Base-by-base conservation (phyloP, 2,797 vertebrate species). In the Squalus acanthias region DNA sequence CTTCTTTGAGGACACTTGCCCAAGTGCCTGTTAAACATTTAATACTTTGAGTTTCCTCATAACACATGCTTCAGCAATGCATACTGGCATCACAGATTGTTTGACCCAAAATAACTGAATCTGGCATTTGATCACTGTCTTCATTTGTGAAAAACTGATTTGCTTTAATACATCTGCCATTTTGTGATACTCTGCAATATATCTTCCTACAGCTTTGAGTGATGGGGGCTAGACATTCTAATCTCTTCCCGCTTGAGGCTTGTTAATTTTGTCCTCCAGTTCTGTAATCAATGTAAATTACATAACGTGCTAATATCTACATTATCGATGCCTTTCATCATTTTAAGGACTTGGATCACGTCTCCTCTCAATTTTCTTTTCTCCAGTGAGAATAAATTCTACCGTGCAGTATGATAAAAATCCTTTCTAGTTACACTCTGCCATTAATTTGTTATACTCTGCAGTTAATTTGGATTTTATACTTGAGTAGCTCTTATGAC, bases 201-300 rank as follows among this genome's bases (percentile, higher is more conserved):
- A 93, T 46, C 67, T 24, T 46, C 5, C 5, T 67, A 2, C 6
- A 39, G 15, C 89, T 91, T 63, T 92, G 60, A 92, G 33, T 65
- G 7, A 39, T 69, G n/a, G n/a, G 65, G 39, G 29, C 15, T 24
- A 46, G 20, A 6, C 20, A 69, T 93, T 93, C 67, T 67, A 69
- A 93, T 69, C 65, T 69, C 63, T 93, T 93, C 8, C 20, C 10
- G 91, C 22, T 24, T 46, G n/a, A 93, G 10, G 8, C 91, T 93
- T 46, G 65, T 93, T 93, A 93, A 24, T 69, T 46, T 93, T 93
- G 33, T 24, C 88, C n/a, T 93, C 22, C n/a, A 69, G 9, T 63
- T 92, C 89, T n/a, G 33, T 92, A 65, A 92, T 39, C 89, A 92
- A 92, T 92, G 60, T 93, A 93, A 93, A 93, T 67, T 93, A 69